phyloP scores from a whole-genome alignment of 2,113 vertebrate genomes.

The Pangasianodon hypophthalmus region DNA sequence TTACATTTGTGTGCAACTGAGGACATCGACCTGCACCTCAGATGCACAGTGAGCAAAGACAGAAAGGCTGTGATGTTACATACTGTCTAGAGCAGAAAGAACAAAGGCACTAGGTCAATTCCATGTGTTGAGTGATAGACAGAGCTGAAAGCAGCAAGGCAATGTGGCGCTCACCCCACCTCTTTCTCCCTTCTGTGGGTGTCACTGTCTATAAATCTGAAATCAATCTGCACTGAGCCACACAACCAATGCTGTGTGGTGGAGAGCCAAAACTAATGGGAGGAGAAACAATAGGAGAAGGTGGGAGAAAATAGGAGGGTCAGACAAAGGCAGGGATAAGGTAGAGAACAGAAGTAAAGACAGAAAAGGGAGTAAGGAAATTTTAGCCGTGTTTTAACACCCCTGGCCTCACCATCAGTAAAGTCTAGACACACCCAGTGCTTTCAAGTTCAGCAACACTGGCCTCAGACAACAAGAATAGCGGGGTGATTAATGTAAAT shows the following conservation, averaged over 20 bases:
- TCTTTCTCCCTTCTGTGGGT: slow-evolving; percentile 9
- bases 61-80: not conserved
- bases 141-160: slow-evolving; percentile 14
- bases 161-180: slow-evolving; percentile 8
- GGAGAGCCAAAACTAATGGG: slow-evolving; percentile 16
- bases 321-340: not conserved
- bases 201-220: slow-evolving; percentile 38
- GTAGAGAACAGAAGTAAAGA: not conserved
- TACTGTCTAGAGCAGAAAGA: not conserved
- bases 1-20: not conserved
- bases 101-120: slow-evolving; percentile 29
- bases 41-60: not conserved
- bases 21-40: not conserved
- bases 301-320: not conserved
- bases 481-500: not conserved
- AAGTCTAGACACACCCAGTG: not conserved
- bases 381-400: slow-evolving; percentile 36
- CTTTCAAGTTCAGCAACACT: slow-evolving; percentile 38
- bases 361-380: not conserved
- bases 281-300: not conserved
- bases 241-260: not conserved
- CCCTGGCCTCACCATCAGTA: not conserved
- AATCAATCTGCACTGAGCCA: slow-evolving; percentile 42
- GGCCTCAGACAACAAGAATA: slow-evolving; percentile 5
- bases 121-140: slow-evolving; percentile 11